Evolutionary conservation across 2,113 vertebrate genomes (phyloP).

Genomic region (Azemiops feae): DNA sequence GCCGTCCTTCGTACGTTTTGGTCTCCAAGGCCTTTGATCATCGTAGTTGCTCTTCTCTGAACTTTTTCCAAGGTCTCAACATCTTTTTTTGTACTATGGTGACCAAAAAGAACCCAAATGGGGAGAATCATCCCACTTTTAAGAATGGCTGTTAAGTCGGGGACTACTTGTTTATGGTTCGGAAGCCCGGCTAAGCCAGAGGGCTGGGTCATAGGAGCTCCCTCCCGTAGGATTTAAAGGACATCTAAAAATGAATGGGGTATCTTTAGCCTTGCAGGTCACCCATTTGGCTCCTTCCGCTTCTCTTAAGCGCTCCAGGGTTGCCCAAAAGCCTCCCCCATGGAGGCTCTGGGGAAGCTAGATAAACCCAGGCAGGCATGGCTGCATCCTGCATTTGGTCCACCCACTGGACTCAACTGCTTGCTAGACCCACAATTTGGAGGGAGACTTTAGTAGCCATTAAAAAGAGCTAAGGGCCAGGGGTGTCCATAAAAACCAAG

Average conservation of each 20-base stretch:
- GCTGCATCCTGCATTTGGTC: neutral
- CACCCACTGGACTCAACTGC: neutral
- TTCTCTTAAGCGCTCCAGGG: neutral
- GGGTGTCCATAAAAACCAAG: neutral
- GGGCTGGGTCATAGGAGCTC: too few species aligned
- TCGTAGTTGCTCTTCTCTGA: too few species aligned
- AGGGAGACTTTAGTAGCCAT: neutral
- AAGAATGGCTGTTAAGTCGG: neutral
- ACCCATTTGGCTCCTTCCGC: neutral
- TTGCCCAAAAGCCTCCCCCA: too few species aligned
- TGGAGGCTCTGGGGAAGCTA: neutral
- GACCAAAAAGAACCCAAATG: neutral
- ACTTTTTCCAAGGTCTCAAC: too few species aligned
- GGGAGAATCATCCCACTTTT: neutral
- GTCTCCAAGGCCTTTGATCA: too few species aligned
- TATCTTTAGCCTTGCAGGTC: neutral
- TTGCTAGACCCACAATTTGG: neutral
- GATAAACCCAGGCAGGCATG: neutral
- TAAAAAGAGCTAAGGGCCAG: neutral
- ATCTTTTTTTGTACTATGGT: too few species aligned
- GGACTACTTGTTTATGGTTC: too few species aligned
- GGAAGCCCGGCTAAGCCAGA: too few species aligned
- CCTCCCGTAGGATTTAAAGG: too few species aligned
- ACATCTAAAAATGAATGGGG: neutral
- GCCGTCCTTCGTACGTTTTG: too few species aligned